phyloP scores from a whole-genome alignment of 2,888 invertebrate genomes.

The Tetheella fluctuosa region DNA sequence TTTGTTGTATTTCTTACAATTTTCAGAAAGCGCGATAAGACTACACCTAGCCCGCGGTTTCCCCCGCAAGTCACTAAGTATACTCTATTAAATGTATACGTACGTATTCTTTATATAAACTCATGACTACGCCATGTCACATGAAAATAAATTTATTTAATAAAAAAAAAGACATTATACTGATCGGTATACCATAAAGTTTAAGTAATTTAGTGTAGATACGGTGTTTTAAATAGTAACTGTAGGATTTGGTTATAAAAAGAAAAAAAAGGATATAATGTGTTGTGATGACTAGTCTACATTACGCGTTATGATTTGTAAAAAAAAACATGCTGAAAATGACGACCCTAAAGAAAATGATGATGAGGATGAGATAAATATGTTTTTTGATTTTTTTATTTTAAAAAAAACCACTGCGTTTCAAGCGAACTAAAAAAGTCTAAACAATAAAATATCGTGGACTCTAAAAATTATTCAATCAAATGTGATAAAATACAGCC shows the following conservation, averaged over 20 bases:
- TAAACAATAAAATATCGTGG: too few species aligned
- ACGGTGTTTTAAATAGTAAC: slow-evolving; percentile 14
- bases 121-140: slow-evolving; percentile 52
- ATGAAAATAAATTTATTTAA: slow-evolving; percentile 25
- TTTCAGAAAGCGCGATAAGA: not conserved
- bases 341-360: too few species aligned
- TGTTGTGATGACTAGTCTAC: too few species aligned
- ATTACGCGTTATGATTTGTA: too few species aligned
- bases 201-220: slow-evolving; percentile 40
- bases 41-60: slow-evolving; percentile 4
- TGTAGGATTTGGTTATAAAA: not conserved
- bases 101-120: slow-evolving; percentile 20
- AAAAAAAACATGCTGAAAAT: too few species aligned
- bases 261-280: too few species aligned
- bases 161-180: slow-evolving; percentile 56
- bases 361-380: too few species aligned
- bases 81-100: slow-evolving; percentile 13
- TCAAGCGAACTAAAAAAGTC: too few species aligned
- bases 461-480: too few species aligned
- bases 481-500: too few species aligned
- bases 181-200: slow-evolving; percentile 62
- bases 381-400: too few species aligned
- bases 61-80: slow-evolving; percentile 9
- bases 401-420: too few species aligned
- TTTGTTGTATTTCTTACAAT: not conserved